A percentile compares a stretch with the other conserved stretches of the same genome.
Conservation (phyloP, 2,797 vertebrate species). For the Varecia variegata region DNA sequence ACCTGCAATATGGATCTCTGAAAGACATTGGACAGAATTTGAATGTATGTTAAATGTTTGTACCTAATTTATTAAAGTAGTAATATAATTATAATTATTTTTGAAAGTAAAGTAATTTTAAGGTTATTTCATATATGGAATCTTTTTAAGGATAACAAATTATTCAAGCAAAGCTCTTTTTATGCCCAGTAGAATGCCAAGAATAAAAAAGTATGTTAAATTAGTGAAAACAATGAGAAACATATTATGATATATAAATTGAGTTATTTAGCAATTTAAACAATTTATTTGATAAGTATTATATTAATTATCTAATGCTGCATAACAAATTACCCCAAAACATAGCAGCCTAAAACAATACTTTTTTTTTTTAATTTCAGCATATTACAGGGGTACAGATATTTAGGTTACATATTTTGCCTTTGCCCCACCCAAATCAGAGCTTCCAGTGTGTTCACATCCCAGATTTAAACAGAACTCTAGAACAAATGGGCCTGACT, state of each 20-base stretch:
- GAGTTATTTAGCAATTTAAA: neutral
- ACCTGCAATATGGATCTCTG: neutral
- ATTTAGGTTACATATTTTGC: no score
- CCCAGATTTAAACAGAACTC: no score
- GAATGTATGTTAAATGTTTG: neutral
- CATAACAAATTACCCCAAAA: neutral
- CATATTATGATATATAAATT: neutral
- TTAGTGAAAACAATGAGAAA: neutral
- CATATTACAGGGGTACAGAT: no score
- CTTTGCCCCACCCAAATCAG: no score
- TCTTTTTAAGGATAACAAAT: neutral
- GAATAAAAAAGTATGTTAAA: neutral
- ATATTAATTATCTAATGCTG: neutral
- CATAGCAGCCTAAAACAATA: neutral
- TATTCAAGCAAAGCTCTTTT: neutral
- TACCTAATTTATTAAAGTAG: neutral
- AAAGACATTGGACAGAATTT: neutral
- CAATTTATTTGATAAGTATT: neutral
- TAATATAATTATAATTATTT: neutral
- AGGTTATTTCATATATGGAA: neutral
- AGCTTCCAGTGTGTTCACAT: no score
- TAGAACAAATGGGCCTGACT: no score
- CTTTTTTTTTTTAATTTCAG: neutral
- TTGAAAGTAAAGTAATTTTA: neutral
- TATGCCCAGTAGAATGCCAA: fast-evolving